Percentiles rank a stretch among this genome's conserved stretches.
Conservation (phyloP, 2,113 vertebrate species). For the Propithecus coquereli region DNA sequence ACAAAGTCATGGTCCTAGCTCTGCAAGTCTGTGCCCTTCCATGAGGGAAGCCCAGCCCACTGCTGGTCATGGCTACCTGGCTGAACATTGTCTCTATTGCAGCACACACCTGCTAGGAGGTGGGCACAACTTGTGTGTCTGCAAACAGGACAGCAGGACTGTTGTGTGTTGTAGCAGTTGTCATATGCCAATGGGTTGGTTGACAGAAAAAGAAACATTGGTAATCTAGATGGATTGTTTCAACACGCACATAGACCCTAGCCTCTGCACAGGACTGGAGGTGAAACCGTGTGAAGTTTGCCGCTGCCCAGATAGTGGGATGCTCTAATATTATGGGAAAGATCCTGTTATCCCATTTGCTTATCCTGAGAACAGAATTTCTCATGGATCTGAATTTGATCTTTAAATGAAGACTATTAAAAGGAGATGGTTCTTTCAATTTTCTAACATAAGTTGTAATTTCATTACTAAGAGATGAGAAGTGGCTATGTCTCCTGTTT, state of each 20-base stretch:
- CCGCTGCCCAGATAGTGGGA: neutral
- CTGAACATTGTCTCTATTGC: neutral
- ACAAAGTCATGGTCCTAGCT: neutral
- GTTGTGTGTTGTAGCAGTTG: neutral
- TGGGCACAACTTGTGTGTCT: neutral
- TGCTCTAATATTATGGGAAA: neutral
- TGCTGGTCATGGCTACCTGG: neutral
- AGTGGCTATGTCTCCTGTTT: neutral
- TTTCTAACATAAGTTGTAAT: neutral
- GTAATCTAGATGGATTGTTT: neutral
- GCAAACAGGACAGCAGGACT: neutral
- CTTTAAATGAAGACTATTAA: conserved; percentile 25
- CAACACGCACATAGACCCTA: neutral
- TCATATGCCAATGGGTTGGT: neutral
- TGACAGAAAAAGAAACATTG: neutral
- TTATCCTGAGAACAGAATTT: conserved; percentile 10
- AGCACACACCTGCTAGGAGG: neutral
- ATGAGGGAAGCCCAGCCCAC: neutral
- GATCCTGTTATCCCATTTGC: neutral
- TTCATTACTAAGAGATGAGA: conserved; percentile 4
- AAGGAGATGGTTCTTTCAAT: neutral
- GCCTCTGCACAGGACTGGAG: neutral
- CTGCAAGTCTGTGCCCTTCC: neutral
- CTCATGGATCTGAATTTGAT: conserved; percentile 27
- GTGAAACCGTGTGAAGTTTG: neutral